These are phyloP conservation scores for Mormyrus hasselquistii DNA, from an alignment of 2,797 vertebrate species.

Conservation along the genomic window DNA sequence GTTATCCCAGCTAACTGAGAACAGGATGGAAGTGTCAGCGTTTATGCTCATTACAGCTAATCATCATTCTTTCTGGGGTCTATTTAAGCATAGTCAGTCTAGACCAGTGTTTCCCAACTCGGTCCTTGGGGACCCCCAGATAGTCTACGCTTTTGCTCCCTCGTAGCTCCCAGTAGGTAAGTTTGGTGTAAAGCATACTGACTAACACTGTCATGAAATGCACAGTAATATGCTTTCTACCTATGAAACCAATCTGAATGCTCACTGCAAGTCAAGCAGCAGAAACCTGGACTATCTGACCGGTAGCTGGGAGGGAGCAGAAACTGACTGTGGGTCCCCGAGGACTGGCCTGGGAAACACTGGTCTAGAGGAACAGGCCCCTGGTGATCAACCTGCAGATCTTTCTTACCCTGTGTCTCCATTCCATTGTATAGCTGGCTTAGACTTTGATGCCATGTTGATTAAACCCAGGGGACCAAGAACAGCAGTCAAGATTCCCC, in stretches of 20 bases:
- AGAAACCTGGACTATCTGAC: neutral
- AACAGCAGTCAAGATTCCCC: slow-evolving; percentile 47
- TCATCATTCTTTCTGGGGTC: neutral
- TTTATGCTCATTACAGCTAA: neutral
- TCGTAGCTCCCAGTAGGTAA: neutral
- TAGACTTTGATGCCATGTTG: slow-evolving; percentile 68
- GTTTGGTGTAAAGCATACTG: neutral
- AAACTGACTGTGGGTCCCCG: neutral
- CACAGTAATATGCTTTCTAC: neutral
- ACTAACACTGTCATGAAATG: neutral
- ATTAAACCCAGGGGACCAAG: slow-evolving; percentile 44
- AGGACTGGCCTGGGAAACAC: neutral
- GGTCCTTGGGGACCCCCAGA: neutral
- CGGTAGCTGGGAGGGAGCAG: neutral
- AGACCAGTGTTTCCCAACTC: neutral
- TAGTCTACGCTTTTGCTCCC: neutral
- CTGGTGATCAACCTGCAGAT: neutral
- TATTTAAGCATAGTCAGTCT: neutral
- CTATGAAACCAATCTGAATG: neutral
- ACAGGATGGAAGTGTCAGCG: neutral
- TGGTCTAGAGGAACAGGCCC: neutral
- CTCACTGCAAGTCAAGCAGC: neutral
- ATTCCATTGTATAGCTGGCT: slow-evolving; percentile 48
- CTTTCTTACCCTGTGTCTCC: neutral
- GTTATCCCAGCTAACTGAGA: neutral